Base-by-base conservation (phyloP, 2,888 invertebrate species). In the Serripes groenlandicus region DNA sequence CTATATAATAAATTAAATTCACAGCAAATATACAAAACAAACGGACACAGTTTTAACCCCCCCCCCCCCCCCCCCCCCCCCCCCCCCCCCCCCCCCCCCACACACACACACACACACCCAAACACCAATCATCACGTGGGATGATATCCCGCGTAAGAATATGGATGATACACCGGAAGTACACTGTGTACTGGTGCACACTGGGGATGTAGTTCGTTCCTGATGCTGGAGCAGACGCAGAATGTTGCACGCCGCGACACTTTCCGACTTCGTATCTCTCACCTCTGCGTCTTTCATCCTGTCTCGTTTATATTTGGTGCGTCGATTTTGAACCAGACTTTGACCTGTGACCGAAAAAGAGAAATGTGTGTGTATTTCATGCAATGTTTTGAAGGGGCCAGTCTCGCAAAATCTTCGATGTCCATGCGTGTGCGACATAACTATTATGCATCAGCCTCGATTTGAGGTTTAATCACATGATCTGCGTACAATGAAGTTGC, bases 251-350 rank as follows among this genome's bases (percentile, higher is more conserved):
- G 91, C 89, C 18, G 92, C 92, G 72, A 89, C 76, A 75, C 90
- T 91, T 81, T 93, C 92, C 1, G 92, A 91, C 52, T 89, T 89
- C 1, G 90, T 84, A 34, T 92, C 91, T 28, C 82, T 83, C 0
- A 81, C 83, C 74, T 93, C 92, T 0, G 87, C 90, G 49, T 92
- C 90, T 9, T 90, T 84, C 42, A 86, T 87, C 75, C 88, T 85
- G 87, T 94, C 94, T 23, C 93, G 87, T 96, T 99, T 99, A 95
- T 98, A 98, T 95, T 99, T 99, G 94, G 98, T 99, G 95, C 99
- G 96, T 92, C 98, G 96, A 94, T 98, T 99, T 96, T 99, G 98
- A 95, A 98, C 98, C 98, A 98, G 30, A 98, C 98, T 96, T 98
- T 98, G 78, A 98, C 98, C 84, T 84, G 72, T 2, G 62, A 58